Conservation (phyloP, 2,888 invertebrate genomes). For the Hymenopus coronatus region DNA sequence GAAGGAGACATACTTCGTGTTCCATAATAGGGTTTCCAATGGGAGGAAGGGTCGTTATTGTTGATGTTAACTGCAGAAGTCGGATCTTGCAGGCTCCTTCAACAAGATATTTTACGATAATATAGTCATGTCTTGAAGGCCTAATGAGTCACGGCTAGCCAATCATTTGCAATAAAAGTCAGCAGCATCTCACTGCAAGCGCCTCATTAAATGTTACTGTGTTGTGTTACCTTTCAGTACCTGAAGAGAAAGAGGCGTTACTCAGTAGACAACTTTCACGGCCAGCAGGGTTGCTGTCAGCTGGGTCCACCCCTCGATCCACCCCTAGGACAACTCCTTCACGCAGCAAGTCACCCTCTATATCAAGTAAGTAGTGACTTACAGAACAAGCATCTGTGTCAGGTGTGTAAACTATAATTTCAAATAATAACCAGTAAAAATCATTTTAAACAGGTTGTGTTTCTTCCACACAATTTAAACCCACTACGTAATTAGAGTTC, state of each 20-base stretch:
- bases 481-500: too few species aligned
- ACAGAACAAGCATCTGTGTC: not conserved
- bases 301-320: constrained; percentile 61
- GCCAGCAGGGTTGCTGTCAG: constrained; percentile 64
- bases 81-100: not conserved
- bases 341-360: constrained; percentile 64
- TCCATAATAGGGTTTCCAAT: too few species aligned
- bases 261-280: constrained; percentile 66
- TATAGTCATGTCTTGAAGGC: not conserved
- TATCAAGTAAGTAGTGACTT: constrained; percentile 44
- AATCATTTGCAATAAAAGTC: not conserved
- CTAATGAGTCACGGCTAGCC: not conserved
- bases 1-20: too few species aligned
- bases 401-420: too few species aligned
- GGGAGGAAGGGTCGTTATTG: too few species aligned
- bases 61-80: too few species aligned
- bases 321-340: constrained; percentile 55
- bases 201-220: not conserved
- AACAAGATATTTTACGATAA: not conserved
- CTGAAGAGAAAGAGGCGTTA: constrained; percentile 77
- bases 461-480: too few species aligned
- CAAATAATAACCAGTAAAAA: too few species aligned
- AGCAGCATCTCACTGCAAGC: not conserved
- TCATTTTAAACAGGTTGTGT: too few species aligned
- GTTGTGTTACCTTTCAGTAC: constrained; percentile 54